Evolutionary conservation across 2,888 invertebrate genomes (phyloP).

Genomic region (Gibbula magus): DNA sequence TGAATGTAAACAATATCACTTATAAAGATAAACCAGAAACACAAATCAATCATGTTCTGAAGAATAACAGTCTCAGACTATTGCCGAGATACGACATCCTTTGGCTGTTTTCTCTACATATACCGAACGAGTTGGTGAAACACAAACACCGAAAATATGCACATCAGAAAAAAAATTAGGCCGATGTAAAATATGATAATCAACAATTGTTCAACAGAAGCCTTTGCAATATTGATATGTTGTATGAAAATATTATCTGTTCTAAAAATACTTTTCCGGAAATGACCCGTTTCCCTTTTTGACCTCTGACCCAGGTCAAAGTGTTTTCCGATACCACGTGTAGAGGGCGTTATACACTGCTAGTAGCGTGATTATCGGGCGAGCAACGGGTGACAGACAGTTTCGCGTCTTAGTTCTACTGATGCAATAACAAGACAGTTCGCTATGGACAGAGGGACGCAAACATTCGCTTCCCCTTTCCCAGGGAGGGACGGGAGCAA

Average conservation of each 20-base stretch:
- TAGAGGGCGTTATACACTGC: conserved; percentile 31
- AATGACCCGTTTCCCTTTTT: neutral
- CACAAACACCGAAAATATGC: too few species aligned
- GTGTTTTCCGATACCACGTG: conserved; percentile 36
- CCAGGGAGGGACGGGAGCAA: conserved; percentile 44
- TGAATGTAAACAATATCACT: too few species aligned
- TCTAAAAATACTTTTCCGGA: neutral
- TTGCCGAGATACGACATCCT: too few species aligned
- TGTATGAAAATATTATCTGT: neutral
- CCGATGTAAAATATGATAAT: too few species aligned
- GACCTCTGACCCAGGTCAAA: conserved; percentile 18
- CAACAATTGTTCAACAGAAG: too few species aligned
- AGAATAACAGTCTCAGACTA: too few species aligned
- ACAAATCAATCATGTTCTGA: too few species aligned
- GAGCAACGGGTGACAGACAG: neutral
- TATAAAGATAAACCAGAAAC: too few species aligned
- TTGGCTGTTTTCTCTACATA: too few species aligned
- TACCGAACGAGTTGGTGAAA: too few species aligned
- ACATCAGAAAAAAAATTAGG: too few species aligned
- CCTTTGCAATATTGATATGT: too few species aligned
- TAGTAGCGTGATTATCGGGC: conserved; percentile 21
- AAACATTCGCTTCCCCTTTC: conserved; percentile 49
- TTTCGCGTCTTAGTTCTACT: neutral
- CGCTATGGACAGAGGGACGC: conserved; percentile 47
- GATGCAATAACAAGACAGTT: neutral